Evolutionary conservation across 2,888 invertebrate species (phyloP), one percentile per base, ranked within the genome.

Genomic region (Tryphoninae sp.): DNA sequence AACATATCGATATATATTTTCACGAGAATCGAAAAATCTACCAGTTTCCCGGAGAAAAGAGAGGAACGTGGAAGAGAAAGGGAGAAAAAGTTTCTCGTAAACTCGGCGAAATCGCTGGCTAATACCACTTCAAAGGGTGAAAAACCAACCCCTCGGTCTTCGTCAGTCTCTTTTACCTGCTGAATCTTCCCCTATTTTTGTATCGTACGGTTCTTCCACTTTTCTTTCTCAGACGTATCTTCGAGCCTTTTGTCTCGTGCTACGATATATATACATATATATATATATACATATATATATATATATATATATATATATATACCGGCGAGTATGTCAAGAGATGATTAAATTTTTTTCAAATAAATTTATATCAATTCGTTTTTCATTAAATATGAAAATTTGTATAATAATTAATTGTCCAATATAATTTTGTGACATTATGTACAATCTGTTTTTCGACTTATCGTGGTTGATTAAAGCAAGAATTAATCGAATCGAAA

Each of bases 1-100:
- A 88, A 89, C 87, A 85, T 90, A 89, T 89, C 89, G 86, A 84
- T 86, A 84, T 78, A 78, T 75, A 71, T 81, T 55, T 68, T 42
- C 19, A 81, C 82, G 82, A 78, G 83, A 87, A 88, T 88, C 88
- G 87, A 88, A 86, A 71, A 74, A 58, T 74, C 71, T 45, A 45
- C 26, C 23, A 45, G 59, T 55, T 49, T 55, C n/a, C 64, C 49
- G 22, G 13, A 49, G 23, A 81, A 53, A 62, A 62, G 13, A 26
- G 22, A 49, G 6, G 33, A 23, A 58, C 33, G 51, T 42, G 58
- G 40, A 33, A 71, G 33, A 33, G 45, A 40, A 33, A 62, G 40
- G 42, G 16, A 62, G 13, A 59, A 51, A 33, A 33, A 49, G 49
- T 8, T 49, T 81, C 65, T 64, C 80, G 79, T 81, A 74, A 84